Evolutionary conservation across 2,888 invertebrate genomes (phyloP).

Genomic region (Cylindroiulus punctatus): DNA sequence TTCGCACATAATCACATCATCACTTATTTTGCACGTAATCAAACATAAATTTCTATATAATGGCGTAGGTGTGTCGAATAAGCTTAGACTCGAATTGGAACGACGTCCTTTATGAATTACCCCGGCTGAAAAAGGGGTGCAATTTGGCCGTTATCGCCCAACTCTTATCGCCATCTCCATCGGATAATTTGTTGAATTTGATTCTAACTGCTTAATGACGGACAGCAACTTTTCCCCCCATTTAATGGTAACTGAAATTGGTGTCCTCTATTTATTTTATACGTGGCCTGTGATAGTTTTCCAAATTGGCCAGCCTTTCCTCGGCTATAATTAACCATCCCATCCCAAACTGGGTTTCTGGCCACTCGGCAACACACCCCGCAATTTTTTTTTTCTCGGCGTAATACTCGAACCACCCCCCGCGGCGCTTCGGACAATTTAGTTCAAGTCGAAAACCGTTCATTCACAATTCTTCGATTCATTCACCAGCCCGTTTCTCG

Average conservation of each 20-base stretch:
- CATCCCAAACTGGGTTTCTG: background rate
- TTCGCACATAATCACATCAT: too few relatives aligned
- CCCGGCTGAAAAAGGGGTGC: background rate
- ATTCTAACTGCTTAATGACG: background rate
- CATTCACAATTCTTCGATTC: constrained; percentile 18
- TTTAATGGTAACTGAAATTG: background rate
- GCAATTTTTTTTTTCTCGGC: background rate
- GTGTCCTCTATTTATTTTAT: constrained; percentile 9
- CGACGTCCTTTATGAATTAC: constrained; percentile 10
- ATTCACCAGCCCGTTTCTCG: background rate
- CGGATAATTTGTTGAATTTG: constrained; percentile 1
- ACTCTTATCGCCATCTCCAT: background rate
- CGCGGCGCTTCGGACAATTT: background rate
- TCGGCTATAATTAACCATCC: background rate
- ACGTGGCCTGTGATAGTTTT: background rate
- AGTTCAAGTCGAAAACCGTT: constrained; percentile 3
- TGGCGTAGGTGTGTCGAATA: background rate
- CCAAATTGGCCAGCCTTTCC: constrained; percentile 10
- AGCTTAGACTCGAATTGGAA: too few relatives aligned
- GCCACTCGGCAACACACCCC: background rate
- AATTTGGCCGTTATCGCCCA: background rate
- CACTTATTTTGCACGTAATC: too few relatives aligned
- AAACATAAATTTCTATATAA: too few relatives aligned
- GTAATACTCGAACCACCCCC: constrained; percentile 4
- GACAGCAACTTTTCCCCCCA: background rate